Conservation (phyloP, 2,888 invertebrate species). For the Lepetodrilus schrolli region DNA sequence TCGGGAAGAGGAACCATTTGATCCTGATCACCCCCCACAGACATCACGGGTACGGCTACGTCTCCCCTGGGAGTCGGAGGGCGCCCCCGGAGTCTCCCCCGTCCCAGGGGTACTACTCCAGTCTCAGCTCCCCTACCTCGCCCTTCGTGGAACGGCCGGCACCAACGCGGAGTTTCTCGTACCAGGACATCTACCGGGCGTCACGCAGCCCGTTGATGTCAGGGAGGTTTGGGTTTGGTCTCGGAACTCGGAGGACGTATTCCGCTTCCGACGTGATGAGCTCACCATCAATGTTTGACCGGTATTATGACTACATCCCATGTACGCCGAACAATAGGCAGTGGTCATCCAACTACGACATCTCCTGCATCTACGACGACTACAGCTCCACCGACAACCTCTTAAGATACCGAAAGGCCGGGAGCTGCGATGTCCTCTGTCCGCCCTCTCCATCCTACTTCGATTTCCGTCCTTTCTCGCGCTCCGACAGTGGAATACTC, state of each 20-base stretch:
- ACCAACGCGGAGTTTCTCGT: not conserved
- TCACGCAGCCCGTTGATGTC: not conserved
- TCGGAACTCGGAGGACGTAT: not conserved
- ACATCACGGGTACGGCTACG: not conserved
- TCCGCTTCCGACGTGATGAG: not conserved
- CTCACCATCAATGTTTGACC: not conserved
- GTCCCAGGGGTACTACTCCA: not conserved
- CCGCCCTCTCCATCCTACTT: not conserved
- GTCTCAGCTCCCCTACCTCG: not conserved
- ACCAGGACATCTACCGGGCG: not conserved
- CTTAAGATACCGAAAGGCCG: not conserved
- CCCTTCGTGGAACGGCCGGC: not conserved
- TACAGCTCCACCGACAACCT: constrained; percentile 7
- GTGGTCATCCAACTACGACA: constrained; percentile 11
- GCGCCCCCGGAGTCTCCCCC: not conserved
- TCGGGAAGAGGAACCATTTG: not conserved
- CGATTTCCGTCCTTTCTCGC: not conserved
- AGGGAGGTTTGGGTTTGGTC: not conserved
- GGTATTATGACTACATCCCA: not conserved
- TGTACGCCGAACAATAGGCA: not conserved
- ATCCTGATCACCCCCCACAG: not conserved
- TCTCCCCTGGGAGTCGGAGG: not conserved
- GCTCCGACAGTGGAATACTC: not conserved
- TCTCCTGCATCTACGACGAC: not conserved
- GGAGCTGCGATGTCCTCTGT: not conserved